phyloP scores from a whole-genome alignment of 30 jellyfish, hydroid and myxozoan species.

The Hydractinia symbiolongicarpus region DNA sequence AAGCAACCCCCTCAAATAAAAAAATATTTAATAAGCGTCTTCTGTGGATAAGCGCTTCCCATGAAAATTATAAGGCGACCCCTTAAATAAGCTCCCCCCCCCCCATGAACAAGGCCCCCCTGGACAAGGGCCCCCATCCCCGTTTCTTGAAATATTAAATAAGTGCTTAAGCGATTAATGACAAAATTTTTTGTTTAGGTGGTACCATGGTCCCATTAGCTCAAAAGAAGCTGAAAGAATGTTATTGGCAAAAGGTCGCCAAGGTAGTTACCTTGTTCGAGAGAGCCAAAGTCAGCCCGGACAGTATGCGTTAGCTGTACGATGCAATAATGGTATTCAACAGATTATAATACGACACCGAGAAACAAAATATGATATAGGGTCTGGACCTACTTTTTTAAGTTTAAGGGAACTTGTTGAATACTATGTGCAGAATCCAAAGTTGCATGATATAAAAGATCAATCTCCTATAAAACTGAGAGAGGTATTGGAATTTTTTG shows the following conservation, averaged over 20 bases:
- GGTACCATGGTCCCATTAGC: slow-evolving; percentile 91
- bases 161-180: too few relatives aligned
- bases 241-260: slow-evolving; percentile 71
- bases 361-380: slow-evolving; percentile 71
- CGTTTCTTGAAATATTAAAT: too few relatives aligned
- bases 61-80: too few relatives aligned
- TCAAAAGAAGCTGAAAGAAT: slow-evolving; percentile 71
- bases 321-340: slow-evolving; percentile 63
- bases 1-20: too few relatives aligned
- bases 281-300: slow-evolving; percentile 99
- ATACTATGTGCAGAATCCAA: slow-evolving; percentile 62
- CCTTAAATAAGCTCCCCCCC: too few relatives aligned
- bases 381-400: slow-evolving; percentile 67
- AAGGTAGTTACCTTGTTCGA: slow-evolving; percentile 83
- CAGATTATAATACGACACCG: slow-evolving; percentile 52
- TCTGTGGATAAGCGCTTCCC: too few relatives aligned
- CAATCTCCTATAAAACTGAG: slow-evolving; percentile 49
- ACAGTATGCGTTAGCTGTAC: slow-evolving; percentile 74
- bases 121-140: too few relatives aligned
- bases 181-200: slow-evolving; percentile 44
- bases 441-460: slow-evolving; percentile 61
- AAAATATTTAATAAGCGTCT: too few relatives aligned
- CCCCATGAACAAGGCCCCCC: too few relatives aligned
- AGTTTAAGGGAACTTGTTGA: slow-evolving; percentile 40
- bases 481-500: slow-evolving; percentile 41